Conservation (phyloP, 2,797 vertebrate species). For the Sebastes hopkinsi region DNA sequence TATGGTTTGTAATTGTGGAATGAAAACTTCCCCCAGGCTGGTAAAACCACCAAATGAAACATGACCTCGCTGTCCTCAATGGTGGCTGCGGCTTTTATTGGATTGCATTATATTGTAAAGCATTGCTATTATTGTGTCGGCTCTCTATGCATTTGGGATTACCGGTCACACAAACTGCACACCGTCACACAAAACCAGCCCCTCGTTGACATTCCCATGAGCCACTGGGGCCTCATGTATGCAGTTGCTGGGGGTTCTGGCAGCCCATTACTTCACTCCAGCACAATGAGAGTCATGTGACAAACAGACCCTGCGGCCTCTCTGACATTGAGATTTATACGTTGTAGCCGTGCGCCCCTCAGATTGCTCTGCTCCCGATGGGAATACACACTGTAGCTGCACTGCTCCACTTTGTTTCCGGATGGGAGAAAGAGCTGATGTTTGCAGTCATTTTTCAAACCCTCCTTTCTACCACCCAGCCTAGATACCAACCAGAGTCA, state of each 20-base stretch:
- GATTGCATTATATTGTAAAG: neutral
- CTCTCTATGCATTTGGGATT: neutral
- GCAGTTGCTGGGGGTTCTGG: neutral
- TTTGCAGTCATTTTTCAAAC: conserved; percentile 42
- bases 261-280: neutral
- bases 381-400: conserved; percentile 2
- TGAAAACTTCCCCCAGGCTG: neutral
- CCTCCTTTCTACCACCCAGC: neutral
- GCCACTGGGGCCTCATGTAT: conserved; percentile 8
- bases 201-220: conserved; percentile 20
- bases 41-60: neutral
- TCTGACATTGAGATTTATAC: conserved; percentile 30
- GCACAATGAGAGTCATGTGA: conserved; percentile 26
- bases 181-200: neutral
- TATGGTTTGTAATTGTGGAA: neutral
- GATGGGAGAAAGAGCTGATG: conserved; percentile 51
- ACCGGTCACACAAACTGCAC: neutral
- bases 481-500: neutral
- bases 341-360: neutral
- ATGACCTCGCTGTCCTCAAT: neutral
- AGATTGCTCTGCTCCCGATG: conserved; percentile 19
- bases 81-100: neutral
- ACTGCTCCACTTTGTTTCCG: conserved; percentile 32
- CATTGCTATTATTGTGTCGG: neutral
- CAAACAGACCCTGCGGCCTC: neutral